Conservation (phyloP, 2,888 invertebrate species). For the Epistrophella euchroma region DNA sequence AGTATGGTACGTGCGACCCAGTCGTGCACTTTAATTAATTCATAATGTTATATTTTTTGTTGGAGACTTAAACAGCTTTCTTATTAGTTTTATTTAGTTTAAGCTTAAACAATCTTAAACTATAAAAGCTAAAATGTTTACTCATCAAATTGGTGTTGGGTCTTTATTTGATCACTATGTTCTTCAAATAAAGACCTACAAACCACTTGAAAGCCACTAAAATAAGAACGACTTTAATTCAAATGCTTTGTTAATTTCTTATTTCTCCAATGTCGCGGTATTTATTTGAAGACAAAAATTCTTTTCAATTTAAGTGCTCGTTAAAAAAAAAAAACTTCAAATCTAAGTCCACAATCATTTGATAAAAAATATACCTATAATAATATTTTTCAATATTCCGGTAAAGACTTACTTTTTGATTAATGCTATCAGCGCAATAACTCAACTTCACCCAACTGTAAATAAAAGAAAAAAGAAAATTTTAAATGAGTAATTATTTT, state of each 20-base stretch:
- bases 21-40: too few species aligned
- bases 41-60: too few species aligned
- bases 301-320: neutral
- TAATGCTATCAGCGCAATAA: constrained; percentile 67
- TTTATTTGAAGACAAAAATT: neutral
- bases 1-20: too few species aligned
- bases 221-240: neutral
- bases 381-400: neutral
- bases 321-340: neutral
- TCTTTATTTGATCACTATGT: neutral
- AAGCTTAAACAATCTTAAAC: too few species aligned
- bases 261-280: neutral
- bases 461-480: constrained; percentile 26
- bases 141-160: neutral
- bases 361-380: neutral
- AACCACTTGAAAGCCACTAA: neutral
- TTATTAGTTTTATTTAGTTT: too few species aligned
- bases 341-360: neutral
- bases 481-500: neutral
- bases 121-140: neutral
- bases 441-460: constrained; percentile 66
- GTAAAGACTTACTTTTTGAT: constrained; percentile 56
- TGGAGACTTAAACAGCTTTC: too few species aligned
- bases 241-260: neutral
- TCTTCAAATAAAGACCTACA: neutral